Evolutionary conservation across 1,140 invertebrate species (phyloP).

Genomic region (Globodera ellingtonae): DNA sequence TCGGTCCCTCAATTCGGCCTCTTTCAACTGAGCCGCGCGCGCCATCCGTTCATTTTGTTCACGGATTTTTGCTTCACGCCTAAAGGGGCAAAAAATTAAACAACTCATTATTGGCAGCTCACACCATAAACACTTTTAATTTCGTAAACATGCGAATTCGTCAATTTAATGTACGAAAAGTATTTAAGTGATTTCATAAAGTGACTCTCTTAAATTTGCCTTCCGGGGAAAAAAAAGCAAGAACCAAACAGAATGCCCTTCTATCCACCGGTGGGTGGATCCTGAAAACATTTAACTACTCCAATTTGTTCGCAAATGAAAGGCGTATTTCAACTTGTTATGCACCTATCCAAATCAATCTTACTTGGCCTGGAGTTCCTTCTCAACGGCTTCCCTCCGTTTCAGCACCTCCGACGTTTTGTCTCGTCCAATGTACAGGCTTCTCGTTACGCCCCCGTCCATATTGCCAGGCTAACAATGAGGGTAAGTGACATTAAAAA

Average conservation of each 20-base stretch:
- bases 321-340: too few species aligned
- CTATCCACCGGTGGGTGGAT: too few species aligned
- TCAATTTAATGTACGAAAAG: too few species aligned
- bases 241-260: too few species aligned
- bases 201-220: too few species aligned
- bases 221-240: too few species aligned
- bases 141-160: too few species aligned
- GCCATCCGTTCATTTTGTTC: conserved; percentile 43
- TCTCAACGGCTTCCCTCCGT: conserved; percentile 41
- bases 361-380: conserved; percentile 33
- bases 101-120: too few species aligned
- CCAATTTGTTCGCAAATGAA: too few species aligned
- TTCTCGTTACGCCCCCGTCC: conserved; percentile 35
- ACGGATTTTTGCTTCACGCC: conserved; percentile 43
- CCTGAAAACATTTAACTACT: too few species aligned
- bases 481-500: neutral
- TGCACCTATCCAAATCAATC: neutral
- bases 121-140: too few species aligned
- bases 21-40: conserved; percentile 40
- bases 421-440: conserved; percentile 40
- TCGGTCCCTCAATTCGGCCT: conserved; percentile 35
- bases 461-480: neutral
- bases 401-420: conserved; percentile 37
- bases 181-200: too few species aligned
- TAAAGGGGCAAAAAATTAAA: conserved; percentile 25